phyloP scores from a whole-genome alignment of 1,140 invertebrate genomes.

The Diachasma alloeum region DNA sequence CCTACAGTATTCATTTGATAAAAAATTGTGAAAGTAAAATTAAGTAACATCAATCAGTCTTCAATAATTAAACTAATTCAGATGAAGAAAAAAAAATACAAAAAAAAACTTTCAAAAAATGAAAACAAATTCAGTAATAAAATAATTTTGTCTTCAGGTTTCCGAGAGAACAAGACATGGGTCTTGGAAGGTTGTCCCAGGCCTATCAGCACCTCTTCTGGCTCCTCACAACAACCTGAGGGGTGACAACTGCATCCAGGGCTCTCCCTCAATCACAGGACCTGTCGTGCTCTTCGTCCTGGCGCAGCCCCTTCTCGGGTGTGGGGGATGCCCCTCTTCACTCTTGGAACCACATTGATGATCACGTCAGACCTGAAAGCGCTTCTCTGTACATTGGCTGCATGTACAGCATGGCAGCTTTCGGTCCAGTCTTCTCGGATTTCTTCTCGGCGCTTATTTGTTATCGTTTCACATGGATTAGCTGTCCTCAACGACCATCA shows the following conservation, averaged over 20 bases:
- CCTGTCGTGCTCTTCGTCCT: slow-evolving; percentile 87
- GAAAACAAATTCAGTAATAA: no score
- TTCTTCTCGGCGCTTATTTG: slow-evolving; percentile 87
- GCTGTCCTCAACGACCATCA: slow-evolving; percentile 74
- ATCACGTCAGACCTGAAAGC: slow-evolving; percentile 84
- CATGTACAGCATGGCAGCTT: slow-evolving; percentile 94
- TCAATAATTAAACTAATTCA: no score
- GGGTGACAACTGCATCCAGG: slow-evolving; percentile 84
- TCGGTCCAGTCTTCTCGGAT: slow-evolving; percentile 89
- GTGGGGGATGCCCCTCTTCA: slow-evolving; percentile 88
- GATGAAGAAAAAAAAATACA: no score
- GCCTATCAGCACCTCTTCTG: slow-evolving; percentile 74
- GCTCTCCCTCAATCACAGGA: slow-evolving; percentile 79
- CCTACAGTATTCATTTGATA: no score
- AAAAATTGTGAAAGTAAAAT: no score
- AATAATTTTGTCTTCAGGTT: slow-evolving; percentile 43
- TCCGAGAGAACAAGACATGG: slow-evolving; percentile 77
- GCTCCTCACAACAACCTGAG: slow-evolving; percentile 78
- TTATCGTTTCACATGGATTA: slow-evolving; percentile 91
- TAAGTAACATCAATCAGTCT: no score
- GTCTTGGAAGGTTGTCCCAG: slow-evolving; percentile 70
- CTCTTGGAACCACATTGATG: slow-evolving; percentile 89
- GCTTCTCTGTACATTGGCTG: slow-evolving; percentile 87
- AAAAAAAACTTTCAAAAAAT: no score
- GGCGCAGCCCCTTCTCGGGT: slow-evolving; percentile 87